Percentiles rank a stretch among this genome's conserved stretches.
Conservation (phyloP, 1,140 invertebrate species). For the Brachionus calyciflorus region DNA sequence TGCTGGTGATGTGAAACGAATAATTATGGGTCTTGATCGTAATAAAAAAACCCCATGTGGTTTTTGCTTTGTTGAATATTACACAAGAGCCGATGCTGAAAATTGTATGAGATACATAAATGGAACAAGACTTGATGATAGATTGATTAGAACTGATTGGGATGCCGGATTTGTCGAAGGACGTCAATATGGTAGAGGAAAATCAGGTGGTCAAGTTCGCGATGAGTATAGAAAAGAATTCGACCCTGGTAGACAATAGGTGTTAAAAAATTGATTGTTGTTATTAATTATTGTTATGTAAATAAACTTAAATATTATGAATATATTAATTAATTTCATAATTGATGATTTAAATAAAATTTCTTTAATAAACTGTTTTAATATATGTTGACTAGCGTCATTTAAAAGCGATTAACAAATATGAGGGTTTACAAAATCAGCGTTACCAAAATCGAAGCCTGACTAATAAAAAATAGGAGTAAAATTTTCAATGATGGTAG, state of each 20-base stretch:
- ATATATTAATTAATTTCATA: no score
- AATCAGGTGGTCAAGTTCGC: slow-evolving; percentile 94
- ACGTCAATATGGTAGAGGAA: slow-evolving; percentile 93
- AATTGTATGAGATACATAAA: slow-evolving; percentile 93
- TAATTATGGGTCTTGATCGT: slow-evolving; percentile 97
- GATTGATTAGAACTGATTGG: slow-evolving; percentile 96
- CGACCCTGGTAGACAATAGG: slow-evolving; percentile 73
- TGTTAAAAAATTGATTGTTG: background rate
- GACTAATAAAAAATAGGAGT: no score
- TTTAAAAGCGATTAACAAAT: no score
- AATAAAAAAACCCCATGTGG: slow-evolving; percentile 98
- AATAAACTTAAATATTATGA: no score
- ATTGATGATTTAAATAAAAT: no score
- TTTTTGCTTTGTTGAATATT: slow-evolving; percentile 98
- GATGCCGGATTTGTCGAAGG: slow-evolving; percentile 98
- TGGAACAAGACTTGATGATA: slow-evolving; percentile 91
- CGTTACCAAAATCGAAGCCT: no score
- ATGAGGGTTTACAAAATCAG: no score
- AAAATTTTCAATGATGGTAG: no score
- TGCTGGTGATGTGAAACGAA: slow-evolving; percentile 90
- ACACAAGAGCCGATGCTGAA: slow-evolving; percentile 80
- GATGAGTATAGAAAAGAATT: slow-evolving; percentile 97
- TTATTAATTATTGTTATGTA: background rate
- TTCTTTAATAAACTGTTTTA: no score
- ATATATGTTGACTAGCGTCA: no score